phyloP scores from a whole-genome alignment of 2,113 vertebrate species.

The Struthio camelus region DNA sequence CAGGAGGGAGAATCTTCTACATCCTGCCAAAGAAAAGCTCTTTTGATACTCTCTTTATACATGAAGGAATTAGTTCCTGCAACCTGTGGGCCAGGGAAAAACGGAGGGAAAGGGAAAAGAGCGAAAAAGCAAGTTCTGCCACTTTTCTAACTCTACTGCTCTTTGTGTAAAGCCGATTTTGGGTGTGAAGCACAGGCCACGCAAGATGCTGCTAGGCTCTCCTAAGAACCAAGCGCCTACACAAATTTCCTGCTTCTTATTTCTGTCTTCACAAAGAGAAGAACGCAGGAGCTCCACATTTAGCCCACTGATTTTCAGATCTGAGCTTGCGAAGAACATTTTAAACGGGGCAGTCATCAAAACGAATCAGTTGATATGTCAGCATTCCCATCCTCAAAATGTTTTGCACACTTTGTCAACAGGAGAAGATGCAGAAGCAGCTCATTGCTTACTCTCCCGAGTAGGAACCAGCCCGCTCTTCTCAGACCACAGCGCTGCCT shows the following conservation, averaged over 20 bases:
- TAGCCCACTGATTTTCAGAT: background rate
- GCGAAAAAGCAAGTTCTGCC: background rate
- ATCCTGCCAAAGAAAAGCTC: background rate
- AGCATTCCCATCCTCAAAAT: background rate
- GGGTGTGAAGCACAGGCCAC: background rate
- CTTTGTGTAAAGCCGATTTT: background rate
- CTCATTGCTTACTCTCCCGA: background rate
- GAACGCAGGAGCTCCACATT: rapidly evolving
- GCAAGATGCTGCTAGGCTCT: rapidly evolving
- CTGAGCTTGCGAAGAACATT: background rate
- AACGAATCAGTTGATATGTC: rapidly evolving
- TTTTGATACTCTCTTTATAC: background rate
- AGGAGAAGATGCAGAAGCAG: background rate
- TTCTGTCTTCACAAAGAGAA: background rate
- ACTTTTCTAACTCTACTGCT: background rate
- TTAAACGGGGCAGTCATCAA: background rate
- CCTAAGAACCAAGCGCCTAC: background rate
- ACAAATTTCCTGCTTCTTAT: background rate
- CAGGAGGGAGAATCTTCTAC: background rate
- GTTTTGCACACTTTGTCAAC: background rate
- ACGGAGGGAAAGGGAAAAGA: rapidly evolving
- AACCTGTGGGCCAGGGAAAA: rapidly evolving
- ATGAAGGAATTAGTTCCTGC: rapidly evolving
- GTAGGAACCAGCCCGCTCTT: background rate
- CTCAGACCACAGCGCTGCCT: background rate